phyloP scores from a whole-genome alignment of 2,888 invertebrate genomes.

The Cerceris ruficornis region DNA sequence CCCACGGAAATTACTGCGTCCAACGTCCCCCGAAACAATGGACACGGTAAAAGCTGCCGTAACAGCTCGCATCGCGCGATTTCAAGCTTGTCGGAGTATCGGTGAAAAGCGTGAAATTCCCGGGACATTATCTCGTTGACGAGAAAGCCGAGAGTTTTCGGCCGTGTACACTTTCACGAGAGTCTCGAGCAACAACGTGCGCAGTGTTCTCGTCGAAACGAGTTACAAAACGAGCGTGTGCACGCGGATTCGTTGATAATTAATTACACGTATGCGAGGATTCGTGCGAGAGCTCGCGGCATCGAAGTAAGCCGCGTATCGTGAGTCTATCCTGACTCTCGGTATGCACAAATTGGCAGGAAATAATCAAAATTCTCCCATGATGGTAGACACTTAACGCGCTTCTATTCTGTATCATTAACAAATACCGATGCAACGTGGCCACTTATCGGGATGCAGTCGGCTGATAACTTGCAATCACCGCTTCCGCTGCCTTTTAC shows the following conservation, averaged over 20 bases:
- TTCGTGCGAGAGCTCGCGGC: conserved; percentile 11
- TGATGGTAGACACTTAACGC: conserved; percentile 49
- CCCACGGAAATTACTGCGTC: conserved; percentile 23
- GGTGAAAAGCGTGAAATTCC: conserved; percentile 37
- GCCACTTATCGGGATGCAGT: conserved; percentile 24
- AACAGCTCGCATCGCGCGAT: conserved; percentile 41
- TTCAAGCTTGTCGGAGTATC: conserved; percentile 23
- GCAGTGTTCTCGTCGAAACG: conserved; percentile 16
- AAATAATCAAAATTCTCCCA: conserved; percentile 53
- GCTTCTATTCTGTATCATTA: conserved; percentile 47
- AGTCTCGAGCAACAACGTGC: conserved; percentile 5
- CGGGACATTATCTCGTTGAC: conserved; percentile 37
- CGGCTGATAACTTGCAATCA: conserved; percentile 33
- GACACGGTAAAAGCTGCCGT: conserved; percentile 12
- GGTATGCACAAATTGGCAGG: conserved; percentile 48
- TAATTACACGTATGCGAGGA: conserved; percentile 48
- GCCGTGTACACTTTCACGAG: conserved; percentile 47
- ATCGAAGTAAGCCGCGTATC: conserved; percentile 1
- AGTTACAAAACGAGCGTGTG: conserved; percentile 51
- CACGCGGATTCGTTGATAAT: conserved; percentile 43
- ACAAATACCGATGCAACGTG: conserved; percentile 30
- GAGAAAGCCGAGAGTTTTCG: conserved; percentile 37
- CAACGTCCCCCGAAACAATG: conserved; percentile 33
- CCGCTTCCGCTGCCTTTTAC: conserved; percentile 28
- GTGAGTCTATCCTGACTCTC: background rate